Evolutionary conservation across 2,888 invertebrate genomes (phyloP).

Genomic region (Mesochorus sp.): DNA sequence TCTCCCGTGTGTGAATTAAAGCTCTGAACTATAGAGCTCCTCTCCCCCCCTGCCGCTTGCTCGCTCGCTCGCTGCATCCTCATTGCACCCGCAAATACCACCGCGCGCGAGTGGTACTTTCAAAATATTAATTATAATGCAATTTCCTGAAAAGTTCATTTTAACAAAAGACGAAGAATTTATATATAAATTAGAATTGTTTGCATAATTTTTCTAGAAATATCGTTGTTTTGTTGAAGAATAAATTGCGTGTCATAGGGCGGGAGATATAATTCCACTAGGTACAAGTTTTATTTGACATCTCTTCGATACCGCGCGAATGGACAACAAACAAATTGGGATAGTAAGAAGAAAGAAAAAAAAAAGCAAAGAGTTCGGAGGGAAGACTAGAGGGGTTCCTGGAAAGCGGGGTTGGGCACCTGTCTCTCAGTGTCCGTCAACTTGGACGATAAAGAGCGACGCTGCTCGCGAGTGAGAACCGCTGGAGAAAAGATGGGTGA

Average conservation of each 20-base stretch:
- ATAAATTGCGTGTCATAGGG: too few species aligned
- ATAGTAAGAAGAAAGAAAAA: conserved; percentile 62
- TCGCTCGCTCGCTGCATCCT: background rate
- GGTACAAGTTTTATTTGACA: too few species aligned
- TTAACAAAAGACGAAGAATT: too few species aligned
- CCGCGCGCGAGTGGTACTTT: too few species aligned
- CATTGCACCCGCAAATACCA: background rate
- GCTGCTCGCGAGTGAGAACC: conserved; percentile 53
- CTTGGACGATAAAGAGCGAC: conserved; percentile 31
- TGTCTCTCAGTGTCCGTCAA: conserved; percentile 79
- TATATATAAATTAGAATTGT: too few species aligned
- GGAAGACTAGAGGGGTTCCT: conserved; percentile 76
- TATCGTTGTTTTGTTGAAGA: too few species aligned
- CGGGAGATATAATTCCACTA: too few species aligned
- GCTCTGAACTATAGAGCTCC: conserved; percentile 42
- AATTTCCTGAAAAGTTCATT: too few species aligned
- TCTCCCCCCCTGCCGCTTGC: background rate
- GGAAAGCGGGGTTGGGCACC: conserved; percentile 81
- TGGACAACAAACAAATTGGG: conserved; percentile 13
- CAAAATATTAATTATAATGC: too few species aligned
- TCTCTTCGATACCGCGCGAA: too few species aligned
- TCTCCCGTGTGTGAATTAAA: conserved; percentile 51
- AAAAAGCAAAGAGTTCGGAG: too few species aligned
- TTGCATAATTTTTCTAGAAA: too few species aligned
- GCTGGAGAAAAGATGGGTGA: conserved; percentile 38